Evolutionary conservation across 2,888 invertebrate genomes (phyloP), one percentile per base, ranked within the genome.

Genomic region (Parasteatoda lunata): DNA sequence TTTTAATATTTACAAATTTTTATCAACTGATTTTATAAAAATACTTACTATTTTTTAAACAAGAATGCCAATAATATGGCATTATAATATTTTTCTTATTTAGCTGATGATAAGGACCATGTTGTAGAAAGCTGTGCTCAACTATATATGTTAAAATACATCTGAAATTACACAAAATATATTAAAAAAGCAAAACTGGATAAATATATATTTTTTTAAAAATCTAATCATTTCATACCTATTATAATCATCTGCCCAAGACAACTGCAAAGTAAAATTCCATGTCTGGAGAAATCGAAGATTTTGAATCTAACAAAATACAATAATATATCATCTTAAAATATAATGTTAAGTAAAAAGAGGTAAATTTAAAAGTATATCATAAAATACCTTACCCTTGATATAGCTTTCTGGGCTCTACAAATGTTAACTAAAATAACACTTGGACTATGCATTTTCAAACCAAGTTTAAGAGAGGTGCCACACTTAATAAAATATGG

Each of bases 351-450:
- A 3, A 54, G 30, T 30, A 47, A 30, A 30, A 30, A 30, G 30
- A 30, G 30, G 30, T 30, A 30, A 30, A 72, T 52, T 70, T 59
- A 48, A 72, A 65, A 13, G 47, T 9, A 68, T 30, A 13, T 7
- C n/a, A n/a, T 51, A 68, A 48, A 69, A 30, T 30, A 47, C 52
- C 45, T 47, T 8, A 48, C 9, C 81, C 77, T 65, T 70, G 6
- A 7, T 78, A 59, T 9, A 77, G 65, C 15, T 13, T 49, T 78
- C n/a, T 30, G 48, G 54, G 11, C 71, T 47, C 49, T 52, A 54
- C 88, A 88, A n/a, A 88, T 87, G 51, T 79, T 77, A 11, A 88
- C 70, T 65, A 88, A 48, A 47, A 76, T 82, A 7, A 88, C 71
- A 70, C 83, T 79, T 11, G 88, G 86, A 59, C 71, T 79, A n/a